phyloP scores from a whole-genome alignment of 2,797 vertebrate genomes.

The Acrossocheilus fasciatus region DNA sequence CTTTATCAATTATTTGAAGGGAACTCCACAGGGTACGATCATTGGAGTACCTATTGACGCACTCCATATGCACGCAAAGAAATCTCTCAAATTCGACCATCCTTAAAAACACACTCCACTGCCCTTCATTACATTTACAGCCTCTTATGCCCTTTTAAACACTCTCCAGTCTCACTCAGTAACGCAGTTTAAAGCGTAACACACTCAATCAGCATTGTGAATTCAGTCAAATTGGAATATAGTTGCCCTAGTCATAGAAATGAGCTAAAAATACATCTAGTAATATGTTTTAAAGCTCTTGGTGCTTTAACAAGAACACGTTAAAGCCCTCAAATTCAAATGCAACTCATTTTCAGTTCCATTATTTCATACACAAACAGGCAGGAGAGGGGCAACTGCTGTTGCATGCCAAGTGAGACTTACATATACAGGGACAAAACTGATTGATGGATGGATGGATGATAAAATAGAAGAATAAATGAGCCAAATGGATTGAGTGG shows the following conservation, averaged over 20 bases:
- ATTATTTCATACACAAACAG: conserved; percentile 3
- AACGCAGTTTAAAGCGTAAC: not conserved
- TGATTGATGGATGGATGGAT: not conserved
- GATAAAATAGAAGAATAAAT: not conserved
- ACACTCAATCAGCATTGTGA: conserved; percentile 6
- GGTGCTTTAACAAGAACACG: not conserved
- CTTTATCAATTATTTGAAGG: conserved; percentile 21
- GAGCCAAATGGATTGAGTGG: conserved; percentile 18
- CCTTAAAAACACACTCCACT: conserved; percentile 24
- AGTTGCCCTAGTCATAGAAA: not conserved
- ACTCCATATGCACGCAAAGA: conserved; percentile 8
- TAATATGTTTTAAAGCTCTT: not conserved
- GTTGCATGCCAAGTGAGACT: not conserved
- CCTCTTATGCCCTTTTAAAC: conserved; percentile 18
- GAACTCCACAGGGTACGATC: conserved; percentile 4
- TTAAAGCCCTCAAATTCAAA: conserved; percentile 34
- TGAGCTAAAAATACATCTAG: conserved; percentile 17
- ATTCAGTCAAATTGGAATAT: conserved; percentile 34
- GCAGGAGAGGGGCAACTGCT: not conserved
- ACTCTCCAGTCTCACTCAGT: conserved; percentile 14
- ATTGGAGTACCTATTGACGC: not conserved
- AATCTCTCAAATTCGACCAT: not conserved
- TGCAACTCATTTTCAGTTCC: not conserved
- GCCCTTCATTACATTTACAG: conserved; percentile 10
- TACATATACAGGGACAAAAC: not conserved